phyloP scores from a whole-genome alignment of 2,888 invertebrate genomes.

The Drosophila anomalata region DNA sequence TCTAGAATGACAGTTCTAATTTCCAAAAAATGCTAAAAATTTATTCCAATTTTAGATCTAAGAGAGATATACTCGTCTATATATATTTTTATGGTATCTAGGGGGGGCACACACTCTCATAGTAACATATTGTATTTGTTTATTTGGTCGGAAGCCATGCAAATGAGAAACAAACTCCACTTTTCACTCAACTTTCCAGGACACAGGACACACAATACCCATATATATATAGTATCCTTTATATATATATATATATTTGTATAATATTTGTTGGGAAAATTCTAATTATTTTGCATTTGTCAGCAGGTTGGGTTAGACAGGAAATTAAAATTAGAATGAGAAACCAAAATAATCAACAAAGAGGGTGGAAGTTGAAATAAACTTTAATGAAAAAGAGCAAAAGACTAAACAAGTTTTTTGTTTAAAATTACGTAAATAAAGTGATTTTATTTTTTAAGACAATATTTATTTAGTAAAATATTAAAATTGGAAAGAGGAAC shows the following conservation, averaged over 20 bases:
- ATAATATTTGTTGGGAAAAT: neutral
- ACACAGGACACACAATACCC: neutral
- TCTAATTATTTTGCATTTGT: conserved; percentile 46
- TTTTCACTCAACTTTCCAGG: conserved; percentile 10
- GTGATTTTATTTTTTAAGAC: too few species aligned
- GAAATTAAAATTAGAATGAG: conserved; percentile 47
- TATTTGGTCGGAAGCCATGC: conserved; percentile 29
- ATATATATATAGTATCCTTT: too few species aligned
- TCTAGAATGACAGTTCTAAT: too few species aligned
- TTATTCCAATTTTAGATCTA: too few species aligned
- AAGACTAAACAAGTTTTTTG: neutral
- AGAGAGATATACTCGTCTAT: too few species aligned
- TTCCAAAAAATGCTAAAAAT: too few species aligned
- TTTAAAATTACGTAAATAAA: neutral
- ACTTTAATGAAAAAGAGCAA: neutral
- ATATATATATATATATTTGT: neutral
- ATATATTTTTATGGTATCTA: too few species aligned
- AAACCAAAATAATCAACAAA: conserved; percentile 35
- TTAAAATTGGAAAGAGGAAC: too few species aligned
- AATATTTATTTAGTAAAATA: too few species aligned
- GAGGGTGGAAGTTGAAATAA: neutral
- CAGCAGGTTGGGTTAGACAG: conserved; percentile 14
- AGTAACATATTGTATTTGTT: conserved; percentile 11
- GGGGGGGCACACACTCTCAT: neutral
- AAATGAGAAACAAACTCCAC: conserved; percentile 35